phyloP scores from a whole-genome alignment of 1,140 invertebrate species.

The Meloidogyne hapla region DNA sequence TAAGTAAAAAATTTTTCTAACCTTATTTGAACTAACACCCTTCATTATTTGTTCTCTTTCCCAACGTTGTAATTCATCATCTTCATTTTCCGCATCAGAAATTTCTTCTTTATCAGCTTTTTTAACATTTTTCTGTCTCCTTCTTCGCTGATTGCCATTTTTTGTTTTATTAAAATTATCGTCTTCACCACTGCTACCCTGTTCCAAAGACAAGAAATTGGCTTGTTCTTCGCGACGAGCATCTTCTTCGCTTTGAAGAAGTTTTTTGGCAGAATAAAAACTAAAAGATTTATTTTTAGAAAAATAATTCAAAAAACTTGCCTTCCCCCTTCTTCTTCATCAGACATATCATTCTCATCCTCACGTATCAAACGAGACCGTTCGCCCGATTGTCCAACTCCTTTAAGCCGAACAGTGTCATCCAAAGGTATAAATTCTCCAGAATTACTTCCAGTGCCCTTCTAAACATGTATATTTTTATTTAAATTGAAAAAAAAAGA shows the following conservation, averaged over 20 bases:
- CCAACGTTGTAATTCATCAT: slow-evolving; percentile 46
- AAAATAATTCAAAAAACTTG: not conserved
- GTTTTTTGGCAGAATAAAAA: slow-evolving; percentile 45
- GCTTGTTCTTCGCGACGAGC: slow-evolving; percentile 44
- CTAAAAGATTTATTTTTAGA: slow-evolving; percentile 29
- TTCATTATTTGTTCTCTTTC: slow-evolving; percentile 51
- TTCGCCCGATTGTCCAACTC: slow-evolving; percentile 21
- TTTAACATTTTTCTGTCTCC: not conserved
- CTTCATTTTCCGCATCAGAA: slow-evolving; percentile 45
- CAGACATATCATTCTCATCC: slow-evolving; percentile 53
- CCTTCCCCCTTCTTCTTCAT: slow-evolving; percentile 43
- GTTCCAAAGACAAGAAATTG: slow-evolving; percentile 42
- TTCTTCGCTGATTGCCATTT: not conserved
- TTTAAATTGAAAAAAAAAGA: not conserved
- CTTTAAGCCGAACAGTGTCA: slow-evolving; percentile 39
- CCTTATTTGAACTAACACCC: slow-evolving; percentile 45
- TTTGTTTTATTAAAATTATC: not conserved
- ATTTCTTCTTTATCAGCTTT: slow-evolving; percentile 3
- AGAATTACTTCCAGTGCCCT: slow-evolving; percentile 4
- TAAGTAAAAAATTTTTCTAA: slow-evolving; percentile 3
- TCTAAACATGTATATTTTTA: not conserved
- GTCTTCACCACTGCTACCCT: slow-evolving; percentile 45
- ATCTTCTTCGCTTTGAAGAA: slow-evolving; percentile 46
- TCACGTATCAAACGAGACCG: slow-evolving; percentile 45
- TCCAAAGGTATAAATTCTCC: slow-evolving; percentile 45